Percentiles rank a stretch among this genome's conserved stretches.
These are phyloP conservation scores for Chinchilla lanigera DNA, from an alignment of 2,113 vertebrate genomes.

Conservation along the genomic window DNA sequence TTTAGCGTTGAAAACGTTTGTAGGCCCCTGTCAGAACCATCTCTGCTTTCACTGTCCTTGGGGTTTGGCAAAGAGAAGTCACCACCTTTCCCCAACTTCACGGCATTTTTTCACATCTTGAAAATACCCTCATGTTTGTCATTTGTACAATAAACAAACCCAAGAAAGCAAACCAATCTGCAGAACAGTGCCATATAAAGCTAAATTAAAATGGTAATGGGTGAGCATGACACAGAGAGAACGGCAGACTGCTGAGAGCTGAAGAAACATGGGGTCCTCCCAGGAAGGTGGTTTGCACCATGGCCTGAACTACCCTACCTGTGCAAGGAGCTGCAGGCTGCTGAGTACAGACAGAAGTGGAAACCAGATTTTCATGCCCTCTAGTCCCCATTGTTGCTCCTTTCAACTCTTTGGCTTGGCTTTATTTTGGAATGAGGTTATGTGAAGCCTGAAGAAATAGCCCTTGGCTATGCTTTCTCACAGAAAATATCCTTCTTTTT, in stretches of 20 bases:
- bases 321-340: neutral
- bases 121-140: slow-evolving; percentile 55
- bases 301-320: neutral
- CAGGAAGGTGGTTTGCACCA: neutral
- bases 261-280: neutral
- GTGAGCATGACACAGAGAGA: neutral
- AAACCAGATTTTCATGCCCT: neutral
- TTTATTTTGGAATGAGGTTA: slow-evolving; percentile 45
- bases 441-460: slow-evolving; percentile 54
- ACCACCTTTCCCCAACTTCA: slow-evolving; percentile 45
- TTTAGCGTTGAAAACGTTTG: neutral
- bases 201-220: slow-evolving; percentile 62
- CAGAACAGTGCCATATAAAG: slow-evolving; percentile 35
- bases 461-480: slow-evolving; percentile 30
- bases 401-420: slow-evolving; percentile 18
- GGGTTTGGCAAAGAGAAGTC: slow-evolving; percentile 27
- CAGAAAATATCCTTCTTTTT: slow-evolving; percentile 56
- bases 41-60: slow-evolving; percentile 33
- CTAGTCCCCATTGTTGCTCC: neutral
- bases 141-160: slow-evolving; percentile 64
- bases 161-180: slow-evolving; percentile 69
- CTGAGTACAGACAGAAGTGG: neutral
- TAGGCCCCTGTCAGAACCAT: neutral
- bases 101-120: slow-evolving; percentile 59
- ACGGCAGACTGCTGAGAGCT: neutral